Conservation (phyloP, 2,888 invertebrate species). For the Amaurobius ferox region DNA sequence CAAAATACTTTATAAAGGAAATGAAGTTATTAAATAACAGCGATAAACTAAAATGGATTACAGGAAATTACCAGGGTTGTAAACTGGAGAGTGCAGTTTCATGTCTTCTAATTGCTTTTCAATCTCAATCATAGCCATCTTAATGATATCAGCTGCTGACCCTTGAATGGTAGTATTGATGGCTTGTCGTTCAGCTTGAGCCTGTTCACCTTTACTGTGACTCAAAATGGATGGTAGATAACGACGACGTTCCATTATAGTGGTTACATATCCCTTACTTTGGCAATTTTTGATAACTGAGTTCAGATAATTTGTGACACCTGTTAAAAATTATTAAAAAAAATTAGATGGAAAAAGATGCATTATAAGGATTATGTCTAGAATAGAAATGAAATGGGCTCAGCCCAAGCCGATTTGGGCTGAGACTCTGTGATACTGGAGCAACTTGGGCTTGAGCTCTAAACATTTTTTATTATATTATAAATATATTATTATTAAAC, state of each 20-base stretch:
- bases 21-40: no score
- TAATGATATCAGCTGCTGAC: conserved; percentile 96
- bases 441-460: no score
- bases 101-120: conserved; percentile 83
- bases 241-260: conserved; percentile 87
- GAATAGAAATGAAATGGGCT: no score
- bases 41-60: no score
- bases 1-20: no score
- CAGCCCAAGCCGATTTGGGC: no score
- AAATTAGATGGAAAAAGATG: not conserved
- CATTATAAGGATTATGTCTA: no score
- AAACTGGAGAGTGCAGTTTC: no score
- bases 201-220: conserved; percentile 81
- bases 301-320: conserved; percentile 82
- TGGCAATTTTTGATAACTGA: conserved; percentile 83
- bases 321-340: conserved; percentile 74
- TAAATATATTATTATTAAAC: no score
- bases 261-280: conserved; percentile 87
- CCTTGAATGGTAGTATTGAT: conserved; percentile 97
- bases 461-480: no score
- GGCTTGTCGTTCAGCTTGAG: conserved; percentile 95
- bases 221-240: conserved; percentile 87
- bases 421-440: no score
- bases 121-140: conserved; percentile 90
- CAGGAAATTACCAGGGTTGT: no score